Evolutionary conservation across 2,797 vertebrate genomes (phyloP), one percentile per base, ranked within the genome.

Genomic region (Anabas testudineus): DNA sequence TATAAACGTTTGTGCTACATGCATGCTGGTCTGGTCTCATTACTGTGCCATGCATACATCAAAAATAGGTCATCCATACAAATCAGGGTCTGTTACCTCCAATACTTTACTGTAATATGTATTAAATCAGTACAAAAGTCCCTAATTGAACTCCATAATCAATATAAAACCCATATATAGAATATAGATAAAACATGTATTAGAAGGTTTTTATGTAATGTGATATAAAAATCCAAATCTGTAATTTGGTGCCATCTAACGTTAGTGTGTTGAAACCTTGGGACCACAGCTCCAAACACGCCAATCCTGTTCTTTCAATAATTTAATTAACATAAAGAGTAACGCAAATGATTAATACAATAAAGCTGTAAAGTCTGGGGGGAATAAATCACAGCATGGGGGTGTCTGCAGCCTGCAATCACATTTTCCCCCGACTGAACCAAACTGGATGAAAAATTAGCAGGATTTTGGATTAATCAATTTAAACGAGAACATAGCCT

Each of bases 201-300:
- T 9, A 28, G 26, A 28, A 39, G n/a, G 2, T 18, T 3, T 22
- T 1, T 21, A 32, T 59, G 42, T 18, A 59, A 47, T 12, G 6
- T 39, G 10, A 3, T 0, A 41, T 14, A 1, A 12, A 16, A 3
- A 22, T 15, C 7, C 63, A 37, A 58, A 78, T 42, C 4, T 68
- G 71, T 59, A 18, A 78, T 79, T 21, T 80, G 73, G 60, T 77
- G 76, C 76, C 76, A 80, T 69, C 72, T 74, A n/a, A n/a, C n/a
- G n/a, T n/a, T n/a, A 80, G 74, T 62, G 80, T 56, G 63, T 62
- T 73, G 26, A 62, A 49, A 12, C n/a, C n/a, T 1, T 3, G 2
- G 34, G 30, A 43, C 36, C 9, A n/a, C n/a, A 46, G n/a, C 10
- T 57, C 12, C 21, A 55, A 12, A 12, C 0, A 64, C 7, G 39